These are phyloP conservation scores for Axinella damicornis DNA, from an alignment of 37 sponge, comb jelly and placozoan species.

Conservation along the genomic window DNA sequence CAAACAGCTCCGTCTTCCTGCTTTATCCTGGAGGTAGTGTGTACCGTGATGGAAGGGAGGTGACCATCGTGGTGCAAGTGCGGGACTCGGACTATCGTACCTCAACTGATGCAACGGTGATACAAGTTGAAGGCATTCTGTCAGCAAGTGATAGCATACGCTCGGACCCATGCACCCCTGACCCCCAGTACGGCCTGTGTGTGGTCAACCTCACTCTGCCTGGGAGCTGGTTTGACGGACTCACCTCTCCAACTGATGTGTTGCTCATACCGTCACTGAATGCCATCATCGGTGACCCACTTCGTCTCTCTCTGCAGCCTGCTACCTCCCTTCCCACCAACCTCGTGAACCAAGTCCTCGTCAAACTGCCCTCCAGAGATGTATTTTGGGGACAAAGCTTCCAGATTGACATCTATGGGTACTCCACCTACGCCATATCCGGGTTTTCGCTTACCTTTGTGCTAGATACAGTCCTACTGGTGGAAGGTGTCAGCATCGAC, in stretches of 20 bases:
- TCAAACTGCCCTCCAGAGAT: constrained; percentile 50
- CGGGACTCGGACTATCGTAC: constrained; percentile 22
- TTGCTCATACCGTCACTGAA: neutral
- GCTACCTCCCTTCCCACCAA: neutral
- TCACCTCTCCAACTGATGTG: neutral
- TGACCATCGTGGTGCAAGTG: constrained; percentile 19
- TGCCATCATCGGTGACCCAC: neutral
- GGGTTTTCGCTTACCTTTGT: constrained; percentile 38
- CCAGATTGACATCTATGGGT: constrained; percentile 39
- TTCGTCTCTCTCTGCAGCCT: neutral
- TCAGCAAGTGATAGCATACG: neutral
- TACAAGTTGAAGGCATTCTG: neutral
- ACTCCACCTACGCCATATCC: constrained; percentile 32
- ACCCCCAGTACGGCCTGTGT: constrained; percentile 47
- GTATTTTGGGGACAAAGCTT: constrained; percentile 56
- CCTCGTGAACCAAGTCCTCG: constrained; percentile 23
- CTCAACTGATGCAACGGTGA: neutral
- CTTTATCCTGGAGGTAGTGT: constrained; percentile 29
- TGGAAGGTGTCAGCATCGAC: constrained; percentile 9
- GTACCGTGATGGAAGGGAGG: constrained; percentile 1
- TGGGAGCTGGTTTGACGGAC: constrained; percentile 49
- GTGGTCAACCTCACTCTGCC: constrained; percentile 46
- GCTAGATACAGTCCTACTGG: neutral
- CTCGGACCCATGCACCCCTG: constrained; percentile 30
- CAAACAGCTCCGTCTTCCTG: neutral